Percentiles rank a stretch among this genome's conserved stretches.
Evolutionary conservation across 2,888 invertebrate species (phyloP).

Genomic region (Bibio marci): DNA sequence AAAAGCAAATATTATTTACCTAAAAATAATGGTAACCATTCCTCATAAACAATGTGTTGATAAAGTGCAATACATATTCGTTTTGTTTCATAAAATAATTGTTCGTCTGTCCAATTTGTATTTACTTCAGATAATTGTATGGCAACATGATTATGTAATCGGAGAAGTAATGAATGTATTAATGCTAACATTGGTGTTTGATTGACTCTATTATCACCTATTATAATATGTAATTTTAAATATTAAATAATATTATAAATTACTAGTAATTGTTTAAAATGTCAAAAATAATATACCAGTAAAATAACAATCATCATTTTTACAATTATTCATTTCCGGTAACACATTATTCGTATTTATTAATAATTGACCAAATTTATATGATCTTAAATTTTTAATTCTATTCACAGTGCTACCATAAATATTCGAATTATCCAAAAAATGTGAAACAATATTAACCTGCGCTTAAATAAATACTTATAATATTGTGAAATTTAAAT

Average conservation of each 20-base stretch:
- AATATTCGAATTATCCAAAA: constrained; percentile 22
- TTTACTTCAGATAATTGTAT: constrained; percentile 33
- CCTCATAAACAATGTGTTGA: constrained; percentile 41
- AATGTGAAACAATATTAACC: constrained; percentile 21
- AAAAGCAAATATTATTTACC: too few species aligned
- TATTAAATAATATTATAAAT: constrained; percentile 5
- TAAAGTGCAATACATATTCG: constrained; percentile 36
- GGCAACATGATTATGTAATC: constrained; percentile 40
- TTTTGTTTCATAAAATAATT: constrained; percentile 36
- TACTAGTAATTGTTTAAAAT: too few species aligned
- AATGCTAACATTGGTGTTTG: constrained; percentile 36
- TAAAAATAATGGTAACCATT: constrained; percentile 36
- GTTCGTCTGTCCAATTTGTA: constrained; percentile 39
- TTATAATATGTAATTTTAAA: not conserved
- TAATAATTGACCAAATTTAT: constrained; percentile 29
- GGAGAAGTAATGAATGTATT: constrained; percentile 33
- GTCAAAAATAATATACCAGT: constrained; percentile 21
- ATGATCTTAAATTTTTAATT: constrained; percentile 28
- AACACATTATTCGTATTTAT: constrained; percentile 26
- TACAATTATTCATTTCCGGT: constrained; percentile 14
- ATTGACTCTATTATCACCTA: constrained; percentile 36
- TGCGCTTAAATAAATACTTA: not conserved
- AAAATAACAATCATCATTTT: constrained; percentile 29
- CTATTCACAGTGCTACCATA: constrained; percentile 14
- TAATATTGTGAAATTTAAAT: not conserved